A percentile compares a stretch with the other conserved stretches of the same genome.
Evolutionary conservation across 2,797 vertebrate species (phyloP).

Genomic region (Microcaecilia unicolor): DNA sequence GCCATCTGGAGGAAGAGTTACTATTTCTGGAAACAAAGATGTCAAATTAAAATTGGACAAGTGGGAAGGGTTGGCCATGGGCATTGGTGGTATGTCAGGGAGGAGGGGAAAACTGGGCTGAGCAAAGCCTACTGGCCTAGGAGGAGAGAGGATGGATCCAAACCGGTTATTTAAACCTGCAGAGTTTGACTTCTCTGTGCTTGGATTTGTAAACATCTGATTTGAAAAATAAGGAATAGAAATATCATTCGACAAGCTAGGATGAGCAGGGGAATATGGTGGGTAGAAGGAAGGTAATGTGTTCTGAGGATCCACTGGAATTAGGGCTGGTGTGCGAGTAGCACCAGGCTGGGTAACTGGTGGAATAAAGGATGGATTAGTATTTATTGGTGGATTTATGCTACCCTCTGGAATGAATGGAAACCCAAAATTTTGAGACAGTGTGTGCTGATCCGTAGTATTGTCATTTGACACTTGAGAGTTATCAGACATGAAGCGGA

Average conservation of each 20-base stretch:
- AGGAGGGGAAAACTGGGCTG: slow-evolving; percentile 94
- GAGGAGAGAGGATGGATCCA: slow-evolving; percentile 92
- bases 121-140: slow-evolving; percentile 88
- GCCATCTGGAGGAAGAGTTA: slow-evolving; percentile 86
- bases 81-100: slow-evolving; percentile 93
- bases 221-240: slow-evolving; percentile 94
- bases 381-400: slow-evolving; percentile 93
- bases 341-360: slow-evolving; percentile 82
- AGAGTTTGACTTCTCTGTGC: slow-evolving; percentile 77
- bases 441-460: slow-evolving; percentile 75
- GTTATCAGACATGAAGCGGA: slow-evolving; percentile 86
- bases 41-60: slow-evolving; percentile 96
- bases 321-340: slow-evolving; percentile 81
- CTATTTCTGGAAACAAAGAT: slow-evolving; percentile 93
- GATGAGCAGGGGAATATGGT: slow-evolving; percentile 93
- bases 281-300: slow-evolving; percentile 93
- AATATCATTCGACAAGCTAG: slow-evolving; percentile 88
- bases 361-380: slow-evolving; percentile 91
- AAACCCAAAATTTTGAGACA: slow-evolving; percentile 93
- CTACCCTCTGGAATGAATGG: slow-evolving; percentile 87
- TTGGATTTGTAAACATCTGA: slow-evolving; percentile 94
- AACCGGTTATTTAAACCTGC: slow-evolving; percentile 89
- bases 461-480: slow-evolving; percentile 79
- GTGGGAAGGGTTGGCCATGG: slow-evolving; percentile 87
- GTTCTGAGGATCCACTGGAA: slow-evolving; percentile 92